phyloP scores from a whole-genome alignment of 2,888 invertebrate genomes.

The Aspidiotus rigidus region DNA sequence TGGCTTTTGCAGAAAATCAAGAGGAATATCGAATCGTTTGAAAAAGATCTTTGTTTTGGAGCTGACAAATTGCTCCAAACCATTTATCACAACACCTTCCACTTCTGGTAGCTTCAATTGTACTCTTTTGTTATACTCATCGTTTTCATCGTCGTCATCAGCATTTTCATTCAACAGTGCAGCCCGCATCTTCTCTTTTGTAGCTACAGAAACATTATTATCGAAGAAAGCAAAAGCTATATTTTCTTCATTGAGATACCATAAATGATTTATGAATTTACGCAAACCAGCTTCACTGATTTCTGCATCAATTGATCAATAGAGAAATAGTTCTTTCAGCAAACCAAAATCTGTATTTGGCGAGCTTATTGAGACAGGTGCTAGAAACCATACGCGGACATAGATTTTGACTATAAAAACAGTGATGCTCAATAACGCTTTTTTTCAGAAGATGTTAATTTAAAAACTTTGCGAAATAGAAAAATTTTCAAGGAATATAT shows the following conservation, averaged over 20 bases:
- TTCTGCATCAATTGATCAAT: too few relatives aligned
- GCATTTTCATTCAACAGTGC: not conserved
- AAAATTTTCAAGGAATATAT: too few relatives aligned
- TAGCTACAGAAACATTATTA: slow-evolving; percentile 19
- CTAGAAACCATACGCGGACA: too few relatives aligned
- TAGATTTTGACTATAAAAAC: too few relatives aligned
- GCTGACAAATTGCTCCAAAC: not conserved
- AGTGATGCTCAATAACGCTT: too few relatives aligned
- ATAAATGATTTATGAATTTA: slow-evolving; percentile 37
- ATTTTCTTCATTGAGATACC: too few relatives aligned
- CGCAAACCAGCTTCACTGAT: slow-evolving; percentile 27
- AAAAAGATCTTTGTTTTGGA: not conserved
- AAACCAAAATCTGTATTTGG: too few relatives aligned
- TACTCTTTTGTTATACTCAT: not conserved
- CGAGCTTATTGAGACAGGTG: too few relatives aligned
- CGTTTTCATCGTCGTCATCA: not conserved
- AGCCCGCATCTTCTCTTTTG: not conserved
- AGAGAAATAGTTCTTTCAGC: too few relatives aligned
- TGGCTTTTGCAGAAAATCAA: not conserved
- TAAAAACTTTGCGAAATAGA: too few relatives aligned
- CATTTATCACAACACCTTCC: not conserved
- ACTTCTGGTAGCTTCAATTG: not conserved
- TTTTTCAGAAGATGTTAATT: too few relatives aligned
- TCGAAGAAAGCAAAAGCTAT: slow-evolving; percentile 37
- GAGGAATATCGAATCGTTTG: not conserved